These are phyloP conservation scores for Anticlea derivata DNA, from an alignment of 2,888 invertebrate species.

Conservation along the genomic window DNA sequence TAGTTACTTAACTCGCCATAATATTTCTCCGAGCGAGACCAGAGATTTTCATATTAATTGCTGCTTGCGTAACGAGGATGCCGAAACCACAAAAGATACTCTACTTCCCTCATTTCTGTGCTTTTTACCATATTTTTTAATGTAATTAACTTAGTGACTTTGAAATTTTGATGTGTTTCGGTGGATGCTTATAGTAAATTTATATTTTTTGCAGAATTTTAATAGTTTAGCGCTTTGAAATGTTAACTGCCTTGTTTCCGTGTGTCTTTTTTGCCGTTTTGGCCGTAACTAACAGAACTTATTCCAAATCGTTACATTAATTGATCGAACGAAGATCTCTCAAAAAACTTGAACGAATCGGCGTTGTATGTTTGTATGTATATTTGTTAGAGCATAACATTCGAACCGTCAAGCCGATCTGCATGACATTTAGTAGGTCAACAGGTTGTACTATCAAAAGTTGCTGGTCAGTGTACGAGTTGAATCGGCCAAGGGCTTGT, in stretches of 20 bases:
- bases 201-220: conserved; percentile 14
- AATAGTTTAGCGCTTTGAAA: background rate
- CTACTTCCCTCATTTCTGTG: conserved; percentile 42
- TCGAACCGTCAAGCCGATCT: no score
- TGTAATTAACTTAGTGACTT: conserved; percentile 42
- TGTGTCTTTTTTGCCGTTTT: conserved; percentile 3
- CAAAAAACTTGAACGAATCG: no score
- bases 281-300: background rate
- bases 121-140: conserved; percentile 37
- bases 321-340: no score
- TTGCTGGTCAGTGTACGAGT: no score
- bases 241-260: conserved; percentile 13
- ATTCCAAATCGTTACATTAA: no score
- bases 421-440: no score
- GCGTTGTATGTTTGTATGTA: no score
- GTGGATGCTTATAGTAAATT: conserved; percentile 26
- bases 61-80: conserved; percentile 61
- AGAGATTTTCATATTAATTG: conserved; percentile 65
- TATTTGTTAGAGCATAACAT: no score
- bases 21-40: conserved; percentile 58
- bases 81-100: conserved; percentile 41
- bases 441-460: no score
- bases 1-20: conserved; percentile 39
- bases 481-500: no score
- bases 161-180: conserved; percentile 31